These are phyloP conservation scores for Allacma fusca DNA, from an alignment of 2,888 invertebrate genomes.

Conservation along the genomic window DNA sequence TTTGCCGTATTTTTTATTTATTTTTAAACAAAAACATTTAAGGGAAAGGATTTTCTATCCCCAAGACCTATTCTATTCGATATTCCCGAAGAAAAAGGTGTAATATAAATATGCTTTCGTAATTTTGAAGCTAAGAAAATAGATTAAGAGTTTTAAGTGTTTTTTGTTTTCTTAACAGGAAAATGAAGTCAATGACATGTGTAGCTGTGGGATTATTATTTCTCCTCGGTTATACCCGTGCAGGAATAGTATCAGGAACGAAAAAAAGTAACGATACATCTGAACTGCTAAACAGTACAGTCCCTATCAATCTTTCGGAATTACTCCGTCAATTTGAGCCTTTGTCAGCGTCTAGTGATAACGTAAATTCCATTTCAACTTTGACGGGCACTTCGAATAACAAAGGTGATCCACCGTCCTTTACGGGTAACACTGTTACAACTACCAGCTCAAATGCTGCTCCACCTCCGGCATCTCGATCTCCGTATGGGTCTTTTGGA, in stretches of 20 bases:
- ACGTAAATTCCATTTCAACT: background rate
- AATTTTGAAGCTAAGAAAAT: no score
- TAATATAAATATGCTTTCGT: no score
- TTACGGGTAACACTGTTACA: background rate
- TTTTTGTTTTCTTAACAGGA: constrained; percentile 1
- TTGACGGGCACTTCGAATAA: background rate
- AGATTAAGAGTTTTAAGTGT: no score
- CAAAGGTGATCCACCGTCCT: no score
- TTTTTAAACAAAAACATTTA: no score
- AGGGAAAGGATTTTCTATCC: no score
- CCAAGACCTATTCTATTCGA: no score
- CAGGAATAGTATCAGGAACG: background rate
- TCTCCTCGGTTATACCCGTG: background rate
- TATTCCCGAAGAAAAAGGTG: no score
- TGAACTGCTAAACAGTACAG: background rate
- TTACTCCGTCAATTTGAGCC: background rate
- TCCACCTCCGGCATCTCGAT: background rate
- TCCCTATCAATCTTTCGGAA: background rate
- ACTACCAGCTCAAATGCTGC: background rate
- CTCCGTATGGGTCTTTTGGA: no score
- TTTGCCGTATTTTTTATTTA: no score
- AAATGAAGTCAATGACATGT: constrained; percentile 3
- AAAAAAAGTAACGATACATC: background rate
- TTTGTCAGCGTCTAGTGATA: background rate
- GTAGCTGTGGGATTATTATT: background rate